These are phyloP conservation scores for Dryas iulia DNA, from an alignment of 1,140 invertebrate genomes.

Conservation along the genomic window DNA sequence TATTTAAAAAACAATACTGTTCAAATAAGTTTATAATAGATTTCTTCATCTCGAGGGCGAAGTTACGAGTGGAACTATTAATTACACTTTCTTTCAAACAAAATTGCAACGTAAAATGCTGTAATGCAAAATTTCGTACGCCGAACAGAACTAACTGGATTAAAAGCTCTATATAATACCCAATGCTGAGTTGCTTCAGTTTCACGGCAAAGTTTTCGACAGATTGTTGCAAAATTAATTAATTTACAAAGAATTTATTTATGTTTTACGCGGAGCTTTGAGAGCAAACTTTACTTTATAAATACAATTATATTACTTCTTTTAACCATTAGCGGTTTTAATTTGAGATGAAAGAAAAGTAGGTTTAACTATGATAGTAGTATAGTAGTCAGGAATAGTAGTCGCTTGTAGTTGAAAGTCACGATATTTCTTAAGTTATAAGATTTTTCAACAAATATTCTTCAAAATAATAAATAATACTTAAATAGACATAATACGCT, in stretches of 20 bases:
- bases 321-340: neutral
- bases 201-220: slow-evolving; percentile 23
- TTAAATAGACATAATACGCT: no score
- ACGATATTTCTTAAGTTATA: no score
- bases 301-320: neutral
- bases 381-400: no score
- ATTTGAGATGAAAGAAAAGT: neutral
- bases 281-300: slow-evolving; percentile 5
- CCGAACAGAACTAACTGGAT: slow-evolving; percentile 18
- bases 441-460: no score
- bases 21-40: slow-evolving; percentile 35
- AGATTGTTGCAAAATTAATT: slow-evolving; percentile 23
- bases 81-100: slow-evolving; percentile 31
- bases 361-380: neutral
- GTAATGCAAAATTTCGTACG: slow-evolving; percentile 24
- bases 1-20: neutral
- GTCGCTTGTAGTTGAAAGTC: no score
- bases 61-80: slow-evolving; percentile 27
- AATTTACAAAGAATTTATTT: slow-evolving; percentile 17
- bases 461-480: no score
- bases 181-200: slow-evolving; percentile 18
- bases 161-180: slow-evolving; percentile 27
- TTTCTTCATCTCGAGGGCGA: slow-evolving; percentile 49
- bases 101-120: slow-evolving; percentile 19
- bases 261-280: slow-evolving; percentile 6